Evolutionary conservation across 2,113 vertebrate species (phyloP).

Genomic region (Equus przewalskii): DNA sequence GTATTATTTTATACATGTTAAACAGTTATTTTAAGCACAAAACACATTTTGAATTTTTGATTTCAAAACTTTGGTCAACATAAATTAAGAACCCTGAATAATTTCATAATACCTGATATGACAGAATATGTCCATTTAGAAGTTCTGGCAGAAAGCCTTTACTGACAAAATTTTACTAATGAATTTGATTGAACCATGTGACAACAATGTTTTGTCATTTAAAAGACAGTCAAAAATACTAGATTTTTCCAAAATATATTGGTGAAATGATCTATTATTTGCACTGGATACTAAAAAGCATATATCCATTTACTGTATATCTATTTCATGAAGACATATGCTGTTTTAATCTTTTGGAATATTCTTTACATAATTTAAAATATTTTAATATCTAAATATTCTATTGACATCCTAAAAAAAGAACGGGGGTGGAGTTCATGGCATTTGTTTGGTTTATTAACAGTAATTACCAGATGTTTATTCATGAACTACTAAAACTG

Average conservation of each 20-base stretch:
- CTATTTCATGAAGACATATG: not conserved
- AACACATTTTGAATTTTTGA: not conserved
- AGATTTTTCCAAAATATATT: not conserved
- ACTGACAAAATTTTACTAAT: not conserved
- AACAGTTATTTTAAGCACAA: not conserved
- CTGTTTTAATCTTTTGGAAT: not conserved
- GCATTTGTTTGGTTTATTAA: not conserved
- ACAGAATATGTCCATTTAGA: not conserved
- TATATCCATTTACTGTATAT: not conserved
- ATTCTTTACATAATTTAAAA: not conserved
- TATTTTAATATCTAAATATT: not conserved
- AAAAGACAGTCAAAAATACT: not conserved
- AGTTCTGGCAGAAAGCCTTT: not conserved
- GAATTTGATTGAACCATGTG: not conserved
- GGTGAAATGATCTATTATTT: not conserved
- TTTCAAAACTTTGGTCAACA: not conserved
- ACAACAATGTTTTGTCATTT: not conserved
- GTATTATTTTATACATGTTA: not conserved
- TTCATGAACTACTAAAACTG: not conserved
- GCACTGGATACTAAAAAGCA: not conserved
- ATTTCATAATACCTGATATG: not conserved
- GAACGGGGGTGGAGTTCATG: not conserved
- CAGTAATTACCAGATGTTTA: not conserved
- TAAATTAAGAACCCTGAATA: conserved; percentile 13
- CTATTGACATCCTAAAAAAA: not conserved